A percentile compares a stretch with the other conserved stretches of the same genome.
Evolutionary conservation across 1,140 invertebrate genomes (phyloP).

Genomic region (Drosophila lacteicornis): DNA sequence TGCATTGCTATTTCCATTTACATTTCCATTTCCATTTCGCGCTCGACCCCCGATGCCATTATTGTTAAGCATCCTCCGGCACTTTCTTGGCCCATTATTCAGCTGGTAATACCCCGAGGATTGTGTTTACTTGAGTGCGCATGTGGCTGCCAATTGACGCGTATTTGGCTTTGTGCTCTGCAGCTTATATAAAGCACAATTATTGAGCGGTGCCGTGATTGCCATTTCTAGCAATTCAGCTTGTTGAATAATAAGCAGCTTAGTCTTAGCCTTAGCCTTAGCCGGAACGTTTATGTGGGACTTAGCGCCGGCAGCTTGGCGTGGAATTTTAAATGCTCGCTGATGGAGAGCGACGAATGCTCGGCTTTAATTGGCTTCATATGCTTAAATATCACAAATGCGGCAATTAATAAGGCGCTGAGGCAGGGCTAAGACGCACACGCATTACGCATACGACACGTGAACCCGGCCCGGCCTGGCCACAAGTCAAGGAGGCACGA

Average conservation of each 20-base stretch:
- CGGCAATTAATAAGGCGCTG: conserved; percentile 68
- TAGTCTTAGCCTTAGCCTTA: conserved; percentile 42
- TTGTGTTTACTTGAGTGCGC: conserved; percentile 80
- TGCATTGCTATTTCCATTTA: conserved; percentile 20
- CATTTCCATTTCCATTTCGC: conserved; percentile 15
- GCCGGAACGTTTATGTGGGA: conserved; percentile 27
- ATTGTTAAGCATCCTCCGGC: conserved; percentile 60
- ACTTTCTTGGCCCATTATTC: conserved; percentile 64
- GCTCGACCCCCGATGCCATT: conserved; percentile 52
- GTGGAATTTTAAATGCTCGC: conserved; percentile 59
- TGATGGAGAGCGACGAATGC: conserved; percentile 21
- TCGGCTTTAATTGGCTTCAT: conserved; percentile 51
- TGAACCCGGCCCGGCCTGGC: conserved; percentile 5
- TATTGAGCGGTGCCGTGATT: conserved; percentile 74
- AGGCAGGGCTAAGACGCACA: conserved; percentile 9
- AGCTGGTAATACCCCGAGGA: conserved; percentile 80
- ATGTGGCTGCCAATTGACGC: conserved; percentile 84
- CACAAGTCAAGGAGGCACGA: conserved; percentile 58
- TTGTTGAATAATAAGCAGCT: conserved; percentile 78
- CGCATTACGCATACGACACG: conserved; percentile 56
- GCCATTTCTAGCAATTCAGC: conserved; percentile 63
- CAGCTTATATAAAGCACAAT: conserved; percentile 67
- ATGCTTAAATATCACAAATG: conserved; percentile 68
- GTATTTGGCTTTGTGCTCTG: conserved; percentile 78
- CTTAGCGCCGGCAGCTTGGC: conserved; percentile 31